These are phyloP conservation scores for Agriotes lineatus DNA, from an alignment of 2,888 invertebrate species.

Conservation along the genomic window DNA sequence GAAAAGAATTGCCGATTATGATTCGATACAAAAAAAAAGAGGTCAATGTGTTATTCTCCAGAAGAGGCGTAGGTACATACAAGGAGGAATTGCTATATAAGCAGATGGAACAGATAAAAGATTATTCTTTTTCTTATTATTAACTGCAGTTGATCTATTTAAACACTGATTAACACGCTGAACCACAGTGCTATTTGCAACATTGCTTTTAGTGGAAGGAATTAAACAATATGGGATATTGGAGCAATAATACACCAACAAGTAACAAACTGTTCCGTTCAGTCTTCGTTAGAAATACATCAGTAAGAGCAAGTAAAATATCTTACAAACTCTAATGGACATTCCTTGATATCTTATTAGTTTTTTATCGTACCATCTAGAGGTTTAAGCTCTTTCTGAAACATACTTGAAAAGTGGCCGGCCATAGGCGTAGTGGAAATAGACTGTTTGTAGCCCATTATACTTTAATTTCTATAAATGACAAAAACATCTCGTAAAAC, in stretches of 20 bases:
- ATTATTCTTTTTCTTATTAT: too few species aligned
- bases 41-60: neutral
- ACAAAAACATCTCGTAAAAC: slow-evolving; percentile 23
- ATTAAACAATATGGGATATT: too few species aligned
- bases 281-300: too few species aligned
- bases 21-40: neutral
- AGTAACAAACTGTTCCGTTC: too few species aligned
- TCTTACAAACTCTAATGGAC: neutral
- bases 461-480: slow-evolving; percentile 14
- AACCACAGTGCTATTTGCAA: too few species aligned
- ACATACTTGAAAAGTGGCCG: slow-evolving; percentile 7
- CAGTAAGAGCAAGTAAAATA: too few species aligned
- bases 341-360: too few species aligned
- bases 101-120: neutral
- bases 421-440: neutral
- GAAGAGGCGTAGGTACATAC: neutral
- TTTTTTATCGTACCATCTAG: too few species aligned
- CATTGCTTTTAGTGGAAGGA: too few species aligned
- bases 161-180: too few species aligned
- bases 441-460: neutral
- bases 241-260: too few species aligned
- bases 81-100: neutral
- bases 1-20: neutral
- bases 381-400: slow-evolving; percentile 17
- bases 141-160: too few species aligned